Base-by-base conservation (phyloP, 2,888 invertebrate species). In the Auanema sp. region DNA sequence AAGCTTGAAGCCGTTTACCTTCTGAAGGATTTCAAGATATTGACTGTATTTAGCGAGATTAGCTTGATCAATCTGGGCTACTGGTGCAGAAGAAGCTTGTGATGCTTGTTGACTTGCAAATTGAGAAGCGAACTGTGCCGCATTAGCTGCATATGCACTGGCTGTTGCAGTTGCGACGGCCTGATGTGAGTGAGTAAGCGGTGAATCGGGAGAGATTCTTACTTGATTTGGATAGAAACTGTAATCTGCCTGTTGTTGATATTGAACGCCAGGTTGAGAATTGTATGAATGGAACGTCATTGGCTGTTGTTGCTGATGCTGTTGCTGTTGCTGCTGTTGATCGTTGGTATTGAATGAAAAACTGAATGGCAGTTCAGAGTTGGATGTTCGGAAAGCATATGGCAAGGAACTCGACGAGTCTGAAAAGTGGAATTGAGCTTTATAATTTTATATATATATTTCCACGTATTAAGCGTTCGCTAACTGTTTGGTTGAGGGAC, bases 11-110 rank as follows among this genome's bases (percentile, higher is more conserved):
- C 47, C 14, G 6, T 55, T 16, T 21, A 60, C 60, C 52, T 75
- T 76, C 60, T 77, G 73, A 14, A 78, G 60, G 52, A 78, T 72
- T 50, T 79, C 75, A 60, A 79, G 55, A 58, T 79, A 79, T 53
- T 78, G 75, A 16, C 73, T 75, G 58, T 79, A 79, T 47, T 77
- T 74, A 16, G 71, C 75, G 50, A 79, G 60, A 57, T 79, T 78
- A 8, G 64, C 62, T 40, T 78, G 76, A 62, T 78, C 78, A 42
- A 77, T 69, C 52, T 75, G 75, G n/a, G 68, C 66, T 14, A 63
- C 59, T 16, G 51, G 55, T 18, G 44, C 24, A 33, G 50, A 53
- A 14, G 52, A 33, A 25, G 54, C 41, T 53, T 51, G 52, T 21
- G 66, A 52, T 10, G 65, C 59, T 16, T 58, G 62, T 10, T 64